Base-by-base conservation (phyloP, 1,140 invertebrate species). In the Drosophila melanica region DNA sequence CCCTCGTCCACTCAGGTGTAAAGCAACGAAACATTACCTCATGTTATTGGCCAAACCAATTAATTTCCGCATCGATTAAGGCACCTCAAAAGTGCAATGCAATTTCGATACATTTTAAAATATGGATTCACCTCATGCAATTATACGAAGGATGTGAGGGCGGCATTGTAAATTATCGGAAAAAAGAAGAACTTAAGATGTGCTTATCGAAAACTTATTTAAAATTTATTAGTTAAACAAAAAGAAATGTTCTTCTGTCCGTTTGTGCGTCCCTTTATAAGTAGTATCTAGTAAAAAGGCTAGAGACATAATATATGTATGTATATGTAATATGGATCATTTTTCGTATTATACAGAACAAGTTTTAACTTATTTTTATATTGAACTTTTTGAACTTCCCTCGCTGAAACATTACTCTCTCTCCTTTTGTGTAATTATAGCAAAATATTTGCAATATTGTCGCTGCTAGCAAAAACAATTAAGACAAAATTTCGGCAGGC, bases 381-480 rank as follows among this genome's bases (percentile, higher is more conserved):
- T n/a, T n/a, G 20, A 20, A 44, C 5, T 16, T 30, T 9, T 33
- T 4, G 11, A 0, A 45, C 70, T 44, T 47, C 53, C 54, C 54
- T 48, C 35, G 37, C 12, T 10, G 53, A 14, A 42, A 42, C 20
- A 39, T 16, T 5, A n/a, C n/a, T 50, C 11, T 50, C 3, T 47
- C 20, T 53, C 27, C 3, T 30, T 57, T 27, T 57, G 12, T 41
- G 18, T 65, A 71, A 80, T 80, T 80, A 80, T 72, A 67, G 50
- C 66, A 76, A 80, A 80, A 80, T 77, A 80, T 80, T 81, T 80
- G 57, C 72, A 51, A 67, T 47, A 54, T 67, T 58, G 41, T 37
- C 33, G 47, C 47, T 53, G 47, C 16, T 39, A 48, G 57, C 62
- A 68, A 66, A 77, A 76, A 72, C 62, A 80, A 80, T 76, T 72